Base-by-base conservation (phyloP, 2,113 vertebrate genomes). In the Rattus rattus region DNA sequence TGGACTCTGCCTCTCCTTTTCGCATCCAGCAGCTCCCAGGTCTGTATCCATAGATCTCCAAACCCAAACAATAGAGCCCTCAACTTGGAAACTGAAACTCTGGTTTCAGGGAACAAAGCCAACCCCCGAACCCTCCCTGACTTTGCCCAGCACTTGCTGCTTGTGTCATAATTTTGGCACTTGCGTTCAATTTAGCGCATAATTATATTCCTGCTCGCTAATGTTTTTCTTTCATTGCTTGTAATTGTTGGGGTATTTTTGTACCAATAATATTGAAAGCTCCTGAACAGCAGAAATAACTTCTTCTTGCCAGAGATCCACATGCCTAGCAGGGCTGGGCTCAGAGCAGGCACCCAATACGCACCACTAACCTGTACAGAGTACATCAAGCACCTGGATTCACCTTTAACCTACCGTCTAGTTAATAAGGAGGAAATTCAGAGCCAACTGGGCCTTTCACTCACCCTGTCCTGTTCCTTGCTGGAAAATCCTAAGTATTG, bases 121-220 rank as follows among this genome's bases (percentile, higher is more conserved):
- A 96, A 52, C 24, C 54, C 67, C 52, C 36, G 69, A 89, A 16
- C 56, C 52, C 72, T 84, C 65, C 79, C 54, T 69, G 20, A 65
- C n/a, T 86, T 80, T 65, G 93, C 90, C 94, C 17, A 95, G 56
- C 61, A 52, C 56, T 96, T 36, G 65, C 20, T 81, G 59, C 79
- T 65, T 91, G 67, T 83, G 81, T 96, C 97, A 94, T 88, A 80
- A 76, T 54, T 75, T 95, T 95, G 90, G 73, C 94, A 89, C 85
- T 91, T 92, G 88, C 52, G 54, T 75, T 94, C 92, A 95, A 63
- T 83, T 89, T 97, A 96, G 39, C 92, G 93, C 69, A 47, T 88
- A 92, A 96, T 97, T 97, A 81, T 52, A 88, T 73, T 36, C 70
- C 54, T n/a, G 1, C 39, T 96, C 24, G 26, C 75, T 76, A 20